Base-by-base conservation (phyloP, 2,113 vertebrate species). In the Psammodynastes pulverulentus region DNA sequence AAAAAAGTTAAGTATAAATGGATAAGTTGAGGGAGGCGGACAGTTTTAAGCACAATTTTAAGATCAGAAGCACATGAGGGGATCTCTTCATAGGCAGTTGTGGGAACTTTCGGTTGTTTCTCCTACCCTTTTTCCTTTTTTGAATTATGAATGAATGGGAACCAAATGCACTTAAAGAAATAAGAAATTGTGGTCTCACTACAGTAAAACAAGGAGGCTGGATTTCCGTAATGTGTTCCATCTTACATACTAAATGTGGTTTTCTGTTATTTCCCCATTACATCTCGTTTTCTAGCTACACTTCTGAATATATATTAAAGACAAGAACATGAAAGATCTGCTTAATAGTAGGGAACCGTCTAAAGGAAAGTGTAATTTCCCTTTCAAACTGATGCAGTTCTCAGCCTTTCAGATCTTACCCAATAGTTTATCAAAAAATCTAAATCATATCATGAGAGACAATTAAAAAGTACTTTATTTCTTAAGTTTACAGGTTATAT, bases 271-370 rank as follows among this genome's bases (percentile, higher is more conserved):
- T 49, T 21, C 21, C 53, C 46, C n/a, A 84, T 21, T 45, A 26
- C 49, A 34, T 17, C 13, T 56, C 29, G 17, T 84, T 88, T 89
- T 54, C 93, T 45, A n/a, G 88, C 86, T 91, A 86, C 92, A 84
- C 52, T 86, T 94, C 92, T 92, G 94, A 51, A 86, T 95, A 94
- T 95, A 91, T 93, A 94, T 95, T 91, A 95, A 91, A 95, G 94
- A 0, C 8, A 95, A 95, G 89, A 87, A 90, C 49, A 94, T 90
- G 91, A 91, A 92, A 90, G 93, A 21, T 93, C 24, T 94, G 94
- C 90, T 90, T 86, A 95, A 67, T 86, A 48, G 52, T 94, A 90
- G 95, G 95, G 95, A 96, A 97, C 95, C 93, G 95, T 94, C 95
- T 90, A 51, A 23, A 91, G 95, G 93, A 89, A 93, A 95, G 58